Evolutionary conservation across 2,113 vertebrate genomes (phyloP).

Genomic region (Siphamia tubifer): DNA sequence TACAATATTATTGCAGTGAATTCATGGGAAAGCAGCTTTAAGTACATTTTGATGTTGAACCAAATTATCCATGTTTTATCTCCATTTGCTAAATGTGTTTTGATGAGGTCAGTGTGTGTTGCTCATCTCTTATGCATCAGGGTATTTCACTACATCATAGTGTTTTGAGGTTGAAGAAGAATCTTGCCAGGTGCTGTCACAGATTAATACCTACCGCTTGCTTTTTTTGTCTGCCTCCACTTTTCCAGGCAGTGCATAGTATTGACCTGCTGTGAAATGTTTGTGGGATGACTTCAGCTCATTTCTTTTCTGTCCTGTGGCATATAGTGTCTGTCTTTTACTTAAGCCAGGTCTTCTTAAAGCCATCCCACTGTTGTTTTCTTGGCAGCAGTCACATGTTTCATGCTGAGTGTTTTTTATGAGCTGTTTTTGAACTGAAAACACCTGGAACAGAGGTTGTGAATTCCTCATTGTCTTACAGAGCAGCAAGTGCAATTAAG

Average conservation of each 20-base stretch:
- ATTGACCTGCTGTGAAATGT: conserved; percentile 60
- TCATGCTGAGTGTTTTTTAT: conserved; percentile 56
- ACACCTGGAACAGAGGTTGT: conserved; percentile 62
- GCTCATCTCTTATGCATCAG: background rate
- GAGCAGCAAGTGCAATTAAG: conserved; percentile 49
- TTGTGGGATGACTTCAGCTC: conserved; percentile 67
- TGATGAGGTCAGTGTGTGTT: background rate
- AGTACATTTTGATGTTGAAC: conserved; percentile 8
- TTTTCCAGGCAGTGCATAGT: conserved; percentile 9
- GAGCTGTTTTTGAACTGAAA: conserved; percentile 63
- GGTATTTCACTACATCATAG: background rate
- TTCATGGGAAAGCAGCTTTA: background rate
- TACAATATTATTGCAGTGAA: background rate
- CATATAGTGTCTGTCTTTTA: conserved; percentile 48
- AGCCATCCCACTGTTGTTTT: conserved; percentile 52
- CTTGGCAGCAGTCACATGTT: conserved; percentile 45
- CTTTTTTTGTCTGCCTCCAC: background rate
- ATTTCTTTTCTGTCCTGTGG: conserved; percentile 33
- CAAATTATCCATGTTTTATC: background rate
- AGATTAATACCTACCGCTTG: background rate
- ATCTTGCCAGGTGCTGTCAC: background rate
- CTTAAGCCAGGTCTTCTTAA: conserved; percentile 47
- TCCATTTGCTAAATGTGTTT: background rate
- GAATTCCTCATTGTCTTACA: conserved; percentile 60
- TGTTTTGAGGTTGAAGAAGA: background rate